Base-by-base conservation (phyloP, 1,140 invertebrate species). In the Brachionus rubens region DNA sequence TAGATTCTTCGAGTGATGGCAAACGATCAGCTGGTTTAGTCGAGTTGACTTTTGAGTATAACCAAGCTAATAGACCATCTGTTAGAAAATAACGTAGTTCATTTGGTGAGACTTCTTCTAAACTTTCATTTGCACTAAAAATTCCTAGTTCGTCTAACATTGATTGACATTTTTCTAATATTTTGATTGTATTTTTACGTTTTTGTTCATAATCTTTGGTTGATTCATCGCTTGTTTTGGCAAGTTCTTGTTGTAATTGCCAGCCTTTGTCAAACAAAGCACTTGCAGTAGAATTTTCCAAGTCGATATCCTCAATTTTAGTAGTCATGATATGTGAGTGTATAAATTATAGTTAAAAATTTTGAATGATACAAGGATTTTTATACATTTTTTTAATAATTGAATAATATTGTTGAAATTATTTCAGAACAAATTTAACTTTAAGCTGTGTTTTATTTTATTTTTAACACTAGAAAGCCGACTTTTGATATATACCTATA, bases 51-150 rank as follows among this genome's bases (percentile, higher is more conserved):
- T 75, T 56, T 19, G 36, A 76, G 30, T 12, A 46, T 6, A 59
- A 14, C 48, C 52, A 47, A 9, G 24, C 76, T 3, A 70, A 4
- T 5, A 54, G 43, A 48, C 21, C 56, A 33, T 62, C 54, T 59
- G 33, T 54, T 3, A 46, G 24, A 12, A 76, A 78, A 77, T 80
- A 86, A 80, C 91, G 92, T 1, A 97, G 82, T 80, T 93, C 90
- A 78, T 90, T 89, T 12, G 92, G 93, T 0, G 91, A 83, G 10
- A 96, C 82, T 86, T 97, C 94, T 65, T 94, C 91, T 47, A 93
- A 86, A 26, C 85, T 86, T 87, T 97, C 94, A 85, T 96, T 96
- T 33, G 83, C 82, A 82, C 92, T 94, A 80, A 96, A 96, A 82
- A 96, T 87, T 5, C 79, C 52, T 6, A 84, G 77, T 19, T 81